Evolutionary conservation across 2,888 invertebrate species (phyloP).

Genomic region (Microctonus hyperodae): DNA sequence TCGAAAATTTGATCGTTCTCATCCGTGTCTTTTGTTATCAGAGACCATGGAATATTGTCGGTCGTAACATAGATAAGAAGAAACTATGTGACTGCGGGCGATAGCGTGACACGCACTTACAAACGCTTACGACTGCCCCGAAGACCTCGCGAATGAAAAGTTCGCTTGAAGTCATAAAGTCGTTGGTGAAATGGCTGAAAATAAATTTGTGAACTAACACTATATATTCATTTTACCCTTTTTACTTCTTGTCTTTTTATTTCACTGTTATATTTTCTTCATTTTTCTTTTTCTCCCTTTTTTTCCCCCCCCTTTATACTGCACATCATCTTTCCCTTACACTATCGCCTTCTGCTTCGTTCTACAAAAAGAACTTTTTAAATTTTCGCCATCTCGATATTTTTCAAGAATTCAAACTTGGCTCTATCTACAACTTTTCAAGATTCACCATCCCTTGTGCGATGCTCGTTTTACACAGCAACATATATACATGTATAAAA

Average conservation of each 20-base stretch:
- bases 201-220: slow-evolving; percentile 11
- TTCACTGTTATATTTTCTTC: background rate
- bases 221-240: slow-evolving; percentile 3
- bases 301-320: background rate
- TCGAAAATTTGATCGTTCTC: background rate
- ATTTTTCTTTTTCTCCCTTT: background rate
- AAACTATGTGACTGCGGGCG: background rate
- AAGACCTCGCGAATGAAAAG: background rate
- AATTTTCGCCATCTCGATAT: slow-evolving; percentile 2
- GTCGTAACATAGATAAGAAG: background rate
- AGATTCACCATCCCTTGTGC: background rate
- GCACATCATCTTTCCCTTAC: background rate
- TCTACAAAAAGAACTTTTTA: slow-evolving; percentile 11
- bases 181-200: slow-evolving; percentile 11
- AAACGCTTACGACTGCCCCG: background rate
- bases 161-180: slow-evolving; percentile 3
- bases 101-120: slow-evolving; percentile 8
- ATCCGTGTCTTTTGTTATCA: background rate
- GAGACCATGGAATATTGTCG: background rate
- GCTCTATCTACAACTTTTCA: slow-evolving; percentile 8
- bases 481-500: slow-evolving; percentile 12
- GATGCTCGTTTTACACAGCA: background rate
- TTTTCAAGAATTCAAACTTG: background rate
- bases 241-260: background rate
- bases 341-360: background rate